Base-by-base conservation (phyloP, 2,113 vertebrate species). In the Benitochromis conjunctus region DNA sequence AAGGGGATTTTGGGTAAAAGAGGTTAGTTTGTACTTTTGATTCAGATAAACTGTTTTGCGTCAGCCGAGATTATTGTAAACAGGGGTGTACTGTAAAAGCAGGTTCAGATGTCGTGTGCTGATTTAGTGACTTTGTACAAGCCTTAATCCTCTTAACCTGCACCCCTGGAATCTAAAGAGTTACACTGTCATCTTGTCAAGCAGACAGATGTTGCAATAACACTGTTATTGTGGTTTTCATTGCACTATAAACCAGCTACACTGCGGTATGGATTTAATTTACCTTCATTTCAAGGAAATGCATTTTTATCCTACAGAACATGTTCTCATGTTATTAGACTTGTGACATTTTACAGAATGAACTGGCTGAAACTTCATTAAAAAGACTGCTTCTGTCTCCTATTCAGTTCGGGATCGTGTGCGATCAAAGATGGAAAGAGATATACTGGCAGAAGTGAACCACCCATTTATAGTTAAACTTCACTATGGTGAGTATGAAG, bases 391-490 rank as follows among this genome's bases (percentile, higher is more conserved):
- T 76, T 46, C 29, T 78, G 0, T 86, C 4, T 84, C 21, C 16
- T 69, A 55, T 26, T 85, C 79, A 99, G 98, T 99, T 79, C 97
- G 98, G 24, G 98, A 99, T 95, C 96, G 98, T 5, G 98, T 99
- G 34, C 94, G 98, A 21, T 99, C 98, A 0, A 99, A 99, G 95
- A 99, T 99, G 98, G 98, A 99, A 89, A 97, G 98, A 92, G 98
- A 99, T 89, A 99, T 99, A 92, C 94, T 99, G 91, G 98, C 98
- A 13, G 98, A 99, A 95, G 98, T 99, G 89, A 99, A 98, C 89
- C 98, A 99, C 90, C 98, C 98, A 10, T 99, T 99, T 94, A 99
- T 99, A 82, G 98, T 99, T 66, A 99, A 98, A 95, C 97, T 99
- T 34, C 98, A 99, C 88, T 99, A 99, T 19, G 98, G 98, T 99